phyloP scores from a whole-genome alignment of 2,797 vertebrate genomes.

The Apodemus agrarius region DNA sequence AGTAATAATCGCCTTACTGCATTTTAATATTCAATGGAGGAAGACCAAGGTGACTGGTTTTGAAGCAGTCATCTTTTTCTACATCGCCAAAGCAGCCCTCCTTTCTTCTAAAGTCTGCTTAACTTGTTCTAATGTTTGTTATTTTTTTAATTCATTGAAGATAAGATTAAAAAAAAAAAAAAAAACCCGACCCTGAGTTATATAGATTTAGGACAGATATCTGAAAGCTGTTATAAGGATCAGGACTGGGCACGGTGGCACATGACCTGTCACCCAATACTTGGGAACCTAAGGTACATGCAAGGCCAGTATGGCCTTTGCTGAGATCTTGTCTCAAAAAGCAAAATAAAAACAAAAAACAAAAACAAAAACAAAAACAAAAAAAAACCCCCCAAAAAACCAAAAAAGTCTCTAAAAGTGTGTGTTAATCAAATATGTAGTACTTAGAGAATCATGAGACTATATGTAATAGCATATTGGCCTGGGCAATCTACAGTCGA shows the following conservation, averaged over 20 bases:
- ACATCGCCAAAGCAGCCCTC: constrained; percentile 65
- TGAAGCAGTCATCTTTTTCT: constrained; percentile 22
- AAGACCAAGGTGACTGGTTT: constrained; percentile 37
- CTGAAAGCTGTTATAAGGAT: neutral
- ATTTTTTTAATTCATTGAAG: constrained; percentile 56
- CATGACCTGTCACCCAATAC: neutral
- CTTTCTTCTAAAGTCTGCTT: constrained; percentile 47
- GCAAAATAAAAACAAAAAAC: neutral
- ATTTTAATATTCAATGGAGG: constrained; percentile 69
- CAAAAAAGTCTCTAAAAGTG: neutral
- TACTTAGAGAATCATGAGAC: neutral
- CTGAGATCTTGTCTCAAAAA: neutral
- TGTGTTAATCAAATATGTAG: constrained; percentile 38
- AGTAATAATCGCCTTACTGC: constrained; percentile 63
- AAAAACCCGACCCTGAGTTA: neutral
- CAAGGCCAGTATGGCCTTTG: neutral
- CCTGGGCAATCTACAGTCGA: constrained; percentile 25
- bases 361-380: neutral
- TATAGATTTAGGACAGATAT: constrained; percentile 40
- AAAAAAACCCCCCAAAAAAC: neutral
- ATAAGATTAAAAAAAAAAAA: constrained; percentile 40
- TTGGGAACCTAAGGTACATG: neutral
- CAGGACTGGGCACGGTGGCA: neutral
- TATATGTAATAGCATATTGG: neutral
- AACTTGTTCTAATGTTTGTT: constrained; percentile 44